phyloP scores from a whole-genome alignment of 1,140 invertebrate genomes.

The Antheraea pernyi region DNA sequence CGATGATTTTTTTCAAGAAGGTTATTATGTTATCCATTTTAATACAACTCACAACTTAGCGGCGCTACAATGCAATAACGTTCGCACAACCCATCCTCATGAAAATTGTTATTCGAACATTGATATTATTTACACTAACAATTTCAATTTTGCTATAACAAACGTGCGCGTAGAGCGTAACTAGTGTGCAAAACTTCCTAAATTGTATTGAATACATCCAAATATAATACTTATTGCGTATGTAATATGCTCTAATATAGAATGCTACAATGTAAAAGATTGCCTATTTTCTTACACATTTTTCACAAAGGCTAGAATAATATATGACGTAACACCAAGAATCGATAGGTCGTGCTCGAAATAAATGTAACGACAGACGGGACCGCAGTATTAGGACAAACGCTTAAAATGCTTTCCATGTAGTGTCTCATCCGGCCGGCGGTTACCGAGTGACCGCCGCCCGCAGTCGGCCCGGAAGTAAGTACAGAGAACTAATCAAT shows the following conservation, averaged over 20 bases:
- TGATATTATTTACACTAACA: no score
- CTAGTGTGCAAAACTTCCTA: no score
- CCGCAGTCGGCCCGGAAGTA: conserved; percentile 54
- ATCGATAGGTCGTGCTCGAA: conserved; percentile 59
- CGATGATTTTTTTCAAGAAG: no score
- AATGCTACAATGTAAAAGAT: background rate
- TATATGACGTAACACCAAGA: conserved; percentile 21
- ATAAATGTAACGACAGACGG: conserved; percentile 66
- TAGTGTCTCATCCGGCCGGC: conserved; percentile 64
- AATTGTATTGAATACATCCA: no score
- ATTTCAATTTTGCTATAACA: no score
- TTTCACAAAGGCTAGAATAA: background rate
- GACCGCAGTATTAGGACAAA: conserved; percentile 46
- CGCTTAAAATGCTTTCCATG: conserved; percentile 78
- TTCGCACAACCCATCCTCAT: no score
- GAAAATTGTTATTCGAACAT: no score
- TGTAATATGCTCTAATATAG: background rate
- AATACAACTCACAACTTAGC: no score
- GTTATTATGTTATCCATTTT: no score
- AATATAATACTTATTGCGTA: no score
- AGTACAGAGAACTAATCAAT: conserved; percentile 47
- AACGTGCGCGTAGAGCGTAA: no score
- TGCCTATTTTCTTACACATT: background rate
- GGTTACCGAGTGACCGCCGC: conserved; percentile 36
- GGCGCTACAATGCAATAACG: no score